These are phyloP conservation scores for Epinephelus awoara DNA, from an alignment of 2,797 vertebrate genomes.

Conservation along the genomic window DNA sequence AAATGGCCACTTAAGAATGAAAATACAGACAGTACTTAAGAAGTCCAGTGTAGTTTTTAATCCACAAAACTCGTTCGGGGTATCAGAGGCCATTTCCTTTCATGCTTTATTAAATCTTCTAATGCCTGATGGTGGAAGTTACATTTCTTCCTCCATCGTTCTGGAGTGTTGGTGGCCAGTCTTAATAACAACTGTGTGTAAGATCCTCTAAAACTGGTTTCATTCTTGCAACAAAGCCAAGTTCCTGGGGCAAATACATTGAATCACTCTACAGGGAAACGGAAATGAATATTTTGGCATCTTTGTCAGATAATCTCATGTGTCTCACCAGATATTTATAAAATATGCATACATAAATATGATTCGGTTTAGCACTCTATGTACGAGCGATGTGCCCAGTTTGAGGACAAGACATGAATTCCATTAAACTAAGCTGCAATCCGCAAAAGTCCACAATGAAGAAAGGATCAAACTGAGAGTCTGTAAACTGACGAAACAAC, in stretches of 20 bases:
- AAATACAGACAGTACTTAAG: too few species aligned
- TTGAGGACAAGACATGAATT: background rate
- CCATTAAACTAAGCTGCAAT: background rate
- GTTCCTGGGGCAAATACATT: conserved; percentile 5
- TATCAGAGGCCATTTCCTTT: too few species aligned
- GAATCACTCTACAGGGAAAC: background rate
- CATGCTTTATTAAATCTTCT: conserved; percentile 35
- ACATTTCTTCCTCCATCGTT: conserved; percentile 7
- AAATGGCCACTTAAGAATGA: too few species aligned
- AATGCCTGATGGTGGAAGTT: conserved; percentile 28
- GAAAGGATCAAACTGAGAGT: background rate
- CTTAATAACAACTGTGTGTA: background rate
- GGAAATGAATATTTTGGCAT: background rate
- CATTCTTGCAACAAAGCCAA: conserved; percentile 21
- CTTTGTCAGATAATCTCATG: background rate
- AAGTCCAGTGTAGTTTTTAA: too few species aligned
- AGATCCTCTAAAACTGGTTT: conserved; percentile 29
- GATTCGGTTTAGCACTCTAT: conserved; percentile 1
- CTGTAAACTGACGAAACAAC: background rate
- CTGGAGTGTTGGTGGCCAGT: background rate
- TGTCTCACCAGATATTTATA: background rate
- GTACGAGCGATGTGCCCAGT: background rate
- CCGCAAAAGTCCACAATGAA: background rate
- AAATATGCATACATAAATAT: background rate
- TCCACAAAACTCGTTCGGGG: too few species aligned